Conservation (phyloP, 2,113 vertebrate species). For the Willisornis vidua region DNA sequence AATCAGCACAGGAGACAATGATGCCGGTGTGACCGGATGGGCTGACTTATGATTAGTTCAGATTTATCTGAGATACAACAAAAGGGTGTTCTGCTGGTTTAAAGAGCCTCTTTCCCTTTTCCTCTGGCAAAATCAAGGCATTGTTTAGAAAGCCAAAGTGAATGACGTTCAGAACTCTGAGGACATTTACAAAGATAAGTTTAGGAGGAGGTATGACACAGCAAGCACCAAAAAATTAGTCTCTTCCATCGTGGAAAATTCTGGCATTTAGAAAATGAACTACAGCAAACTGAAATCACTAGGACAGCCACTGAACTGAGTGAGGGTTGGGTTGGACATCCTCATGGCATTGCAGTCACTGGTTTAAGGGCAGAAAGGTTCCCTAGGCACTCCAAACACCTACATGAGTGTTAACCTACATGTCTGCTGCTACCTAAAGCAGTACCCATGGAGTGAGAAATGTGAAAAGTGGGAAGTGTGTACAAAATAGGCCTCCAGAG, state of each 20-base stretch:
- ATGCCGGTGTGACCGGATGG: slow-evolving; percentile 68
- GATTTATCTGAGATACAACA: slow-evolving; percentile 74
- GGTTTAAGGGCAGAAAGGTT: neutral
- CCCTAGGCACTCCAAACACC: neutral
- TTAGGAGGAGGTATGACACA: neutral
- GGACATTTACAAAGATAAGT: slow-evolving; percentile 67
- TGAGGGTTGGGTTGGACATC: neutral
- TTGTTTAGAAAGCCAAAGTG: slow-evolving; percentile 71
- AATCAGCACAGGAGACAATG: slow-evolving; percentile 75
- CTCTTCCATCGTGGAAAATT: neutral
- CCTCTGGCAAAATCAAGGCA: slow-evolving; percentile 66
- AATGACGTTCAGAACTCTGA: slow-evolving; percentile 58
- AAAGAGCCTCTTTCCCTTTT: slow-evolving; percentile 76
- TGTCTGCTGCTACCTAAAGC: neutral
- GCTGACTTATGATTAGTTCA: slow-evolving; percentile 67
- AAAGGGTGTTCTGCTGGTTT: slow-evolving; percentile 65
- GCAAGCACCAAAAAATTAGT: neutral
- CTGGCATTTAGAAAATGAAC: neutral
- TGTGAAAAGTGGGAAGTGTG: neutral
- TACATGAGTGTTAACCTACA: neutral
- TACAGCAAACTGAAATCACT: neutral
- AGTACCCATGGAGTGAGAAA: neutral
- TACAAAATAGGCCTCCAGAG: neutral
- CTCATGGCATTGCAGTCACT: fast-evolving
- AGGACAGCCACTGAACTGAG: neutral